Base-by-base conservation (phyloP, 2,113 vertebrate genomes). In the Taxidea taxus region DNA sequence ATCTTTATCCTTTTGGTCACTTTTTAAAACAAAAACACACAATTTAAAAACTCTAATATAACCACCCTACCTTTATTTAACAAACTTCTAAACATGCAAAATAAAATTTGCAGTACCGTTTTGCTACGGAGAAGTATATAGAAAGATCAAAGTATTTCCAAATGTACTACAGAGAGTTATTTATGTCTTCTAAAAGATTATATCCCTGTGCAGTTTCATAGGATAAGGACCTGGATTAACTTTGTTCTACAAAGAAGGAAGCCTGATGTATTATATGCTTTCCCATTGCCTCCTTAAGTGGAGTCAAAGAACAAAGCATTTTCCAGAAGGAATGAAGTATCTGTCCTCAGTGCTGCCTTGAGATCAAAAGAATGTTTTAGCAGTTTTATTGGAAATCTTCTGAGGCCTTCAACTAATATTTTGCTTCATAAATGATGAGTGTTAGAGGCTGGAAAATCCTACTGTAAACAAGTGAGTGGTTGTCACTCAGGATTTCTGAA, bases 361-460 rank as follows among this genome's bases (percentile, higher is more conserved):
- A 98, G 97, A 98, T 98, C 96, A 97, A 97, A 98, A 90, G 94
- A 42, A 34, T 91, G 86, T 91, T 97, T 91, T 37, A 95, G 93
- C 66, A 88, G 88, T 93, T 95, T 97, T 95, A 96, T 39, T 97
- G 95, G 88, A 80, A 78, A 34, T 74, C 91, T 95, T 91, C 94
- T 68, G 93, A 97, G 93, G 66, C 60, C 72, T 74, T 93, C 60
- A 66, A 51, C 64, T n/a, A 89, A 91, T 95, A 83, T 95, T 96
- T 88, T 29, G 37, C 91, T 94, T 93, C 93, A 86, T 92, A 88
- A 91, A 91, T 21, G 75, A 18, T 27, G 81, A 82, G 83, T 42
- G 66, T 78, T 58, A 6, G 74, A 1, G 16, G 64, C 64, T 27
- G 51, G 68, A 8, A 87, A 74, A 25, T 74, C 39, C 95, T 72